Evolutionary conservation across 2,113 vertebrate species (phyloP).

Genomic region (Tragelaphus buxtoni): DNA sequence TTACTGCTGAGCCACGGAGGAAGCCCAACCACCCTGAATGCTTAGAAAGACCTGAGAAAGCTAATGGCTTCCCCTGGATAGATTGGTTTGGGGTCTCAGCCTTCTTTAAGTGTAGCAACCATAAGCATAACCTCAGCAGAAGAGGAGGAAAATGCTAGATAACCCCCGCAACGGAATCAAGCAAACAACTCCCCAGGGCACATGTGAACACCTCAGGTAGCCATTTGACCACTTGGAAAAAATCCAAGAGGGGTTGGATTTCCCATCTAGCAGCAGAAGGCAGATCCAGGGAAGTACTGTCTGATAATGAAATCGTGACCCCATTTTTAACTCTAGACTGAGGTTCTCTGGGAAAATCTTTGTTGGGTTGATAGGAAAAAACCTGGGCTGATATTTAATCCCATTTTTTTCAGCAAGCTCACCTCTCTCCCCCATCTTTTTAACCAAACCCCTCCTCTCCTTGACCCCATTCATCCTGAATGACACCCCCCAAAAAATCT

Average conservation of each 20-base stretch:
- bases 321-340: not conserved
- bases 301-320: not conserved
- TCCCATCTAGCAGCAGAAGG: not conserved
- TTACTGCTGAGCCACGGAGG: accelerated
- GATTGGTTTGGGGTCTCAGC: not conserved
- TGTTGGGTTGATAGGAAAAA: not conserved
- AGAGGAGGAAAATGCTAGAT: not conserved
- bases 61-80: not conserved
- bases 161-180: not conserved
- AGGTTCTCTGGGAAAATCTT: not conserved
- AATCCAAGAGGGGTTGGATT: not conserved
- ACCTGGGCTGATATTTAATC: not conserved
- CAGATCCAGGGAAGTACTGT: not conserved
- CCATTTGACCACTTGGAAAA: not conserved
- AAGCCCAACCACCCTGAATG: not conserved
- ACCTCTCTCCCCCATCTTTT: not conserved
- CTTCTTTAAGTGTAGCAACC: not conserved
- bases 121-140: not conserved
- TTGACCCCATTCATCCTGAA: not conserved
- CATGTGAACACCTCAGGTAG: not conserved
- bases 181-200: not conserved
- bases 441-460: not conserved
- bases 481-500: not conserved
- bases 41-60: not conserved
- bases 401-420: not conserved